Evolutionary conservation across 1,140 invertebrate species (phyloP).

Genomic region (Holotrichia oblita): DNA sequence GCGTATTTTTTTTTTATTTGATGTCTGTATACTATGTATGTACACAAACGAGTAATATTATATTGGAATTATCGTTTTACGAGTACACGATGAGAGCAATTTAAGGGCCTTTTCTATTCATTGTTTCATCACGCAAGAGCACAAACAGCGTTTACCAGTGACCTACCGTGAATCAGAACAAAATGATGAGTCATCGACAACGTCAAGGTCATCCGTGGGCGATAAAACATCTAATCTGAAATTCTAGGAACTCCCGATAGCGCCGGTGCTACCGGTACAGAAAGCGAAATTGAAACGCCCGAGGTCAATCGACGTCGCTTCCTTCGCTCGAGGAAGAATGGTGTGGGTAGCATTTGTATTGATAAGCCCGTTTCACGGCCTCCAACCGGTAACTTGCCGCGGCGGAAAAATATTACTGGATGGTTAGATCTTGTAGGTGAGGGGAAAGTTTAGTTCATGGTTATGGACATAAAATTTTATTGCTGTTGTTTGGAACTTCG

Average conservation of each 20-base stretch:
- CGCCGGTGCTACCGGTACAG: slow-evolving; percentile 6
- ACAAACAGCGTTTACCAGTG: neutral
- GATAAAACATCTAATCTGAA: slow-evolving; percentile 20
- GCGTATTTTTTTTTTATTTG: too few species aligned
- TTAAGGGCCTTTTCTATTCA: neutral
- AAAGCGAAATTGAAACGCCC: slow-evolving; percentile 19
- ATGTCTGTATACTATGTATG: too few species aligned
- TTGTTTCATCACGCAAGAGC: neutral
- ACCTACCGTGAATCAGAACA: slow-evolving; percentile 18
- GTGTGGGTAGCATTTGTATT: neutral
- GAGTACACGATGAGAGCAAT: neutral
- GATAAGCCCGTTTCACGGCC: neutral
- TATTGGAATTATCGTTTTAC: too few species aligned
- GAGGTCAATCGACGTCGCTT: neutral
- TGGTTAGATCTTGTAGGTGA: too few species aligned
- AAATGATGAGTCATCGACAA: slow-evolving; percentile 21
- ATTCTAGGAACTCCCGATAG: slow-evolving; percentile 14
- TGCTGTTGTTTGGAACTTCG: too few species aligned
- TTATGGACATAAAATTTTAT: too few species aligned
- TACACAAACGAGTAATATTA: too few species aligned
- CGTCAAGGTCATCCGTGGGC: slow-evolving; percentile 13
- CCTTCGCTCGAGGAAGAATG: neutral
- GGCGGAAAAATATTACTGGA: too few species aligned
- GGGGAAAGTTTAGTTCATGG: too few species aligned
- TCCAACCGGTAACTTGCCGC: too few species aligned